Evolutionary conservation across 2,797 vertebrate genomes (phyloP), one percentile per base, ranked within the genome.

Genomic region (Characodon lateralis): DNA sequence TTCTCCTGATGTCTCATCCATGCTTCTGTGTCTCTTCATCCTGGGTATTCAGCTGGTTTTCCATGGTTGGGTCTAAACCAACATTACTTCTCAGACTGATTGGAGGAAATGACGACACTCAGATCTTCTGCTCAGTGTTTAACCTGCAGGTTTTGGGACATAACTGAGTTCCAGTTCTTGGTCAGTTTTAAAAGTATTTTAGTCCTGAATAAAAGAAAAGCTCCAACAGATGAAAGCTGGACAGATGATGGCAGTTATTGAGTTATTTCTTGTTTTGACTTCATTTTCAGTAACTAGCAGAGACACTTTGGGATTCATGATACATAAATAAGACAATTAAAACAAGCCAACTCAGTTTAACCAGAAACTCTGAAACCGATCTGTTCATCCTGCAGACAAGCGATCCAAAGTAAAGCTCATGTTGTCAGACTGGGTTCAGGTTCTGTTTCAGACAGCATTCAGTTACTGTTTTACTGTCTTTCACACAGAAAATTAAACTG

Each of bases 1-100:
- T 91, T 92, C 84, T 93, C 89, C 50, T 51, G 88, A 84, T 88
- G 91, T 43, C 80, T 88, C 65, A n/a, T 59, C 66, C 13, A 18
- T 46, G 31, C n/a, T 65, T 78, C 77, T 78, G 20, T 73, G 65
- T 56, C 24, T 72, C 35, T 35, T 35, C 35, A 35, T 35, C 35
- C 35, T 35, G 35, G 79, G 77, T 50, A 63, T 80, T 70, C 63
- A n/a, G 68, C 71, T 61, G 14, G 13, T 28, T 51, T 35, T 51
- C 9, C 12, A 41, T 26, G 22, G 24, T 13, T 22, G 1, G 63
- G 1, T 66, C 20, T 5, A 20, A 65, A 14, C 3, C 31, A 8
- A 20, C 18, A 18, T 53, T 18, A 46, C 6, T 10, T 7, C 43
- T 46, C 43, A 46, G 43, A 7, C 43, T 46, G 43, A 46, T 1